Evolutionary conservation across 1,140 invertebrate genomes (phyloP), one percentile per base, ranked within the genome.

Genomic region (Procambarus clarkii): DNA sequence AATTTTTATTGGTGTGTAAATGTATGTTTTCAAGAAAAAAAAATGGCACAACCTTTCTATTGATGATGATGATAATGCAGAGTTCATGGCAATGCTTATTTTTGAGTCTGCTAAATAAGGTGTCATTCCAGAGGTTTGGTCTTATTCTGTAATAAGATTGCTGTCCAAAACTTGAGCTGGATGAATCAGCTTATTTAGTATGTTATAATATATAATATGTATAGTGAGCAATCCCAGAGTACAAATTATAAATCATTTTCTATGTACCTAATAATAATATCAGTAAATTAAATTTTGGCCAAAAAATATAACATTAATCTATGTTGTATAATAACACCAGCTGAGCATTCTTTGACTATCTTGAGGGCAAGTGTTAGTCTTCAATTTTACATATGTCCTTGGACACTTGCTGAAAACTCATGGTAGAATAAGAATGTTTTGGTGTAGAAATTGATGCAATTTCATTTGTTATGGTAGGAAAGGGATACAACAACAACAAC

Each of bases 391-490:
- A 24, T 81, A 76, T 89, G 46, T 89, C 64, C 50, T 76, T 89
- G 87, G 64, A 82, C 87, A 89, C 64, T 89, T 89, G 60, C 80
- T 83, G 46, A 50, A 87, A 69, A 89, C 78, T 83, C 79, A 76
- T 60, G 64, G 58, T 83, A 83, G 79, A 89, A 89, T 81, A 89
- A 74, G 87, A 89, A 81, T 89, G 81, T 89, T 34, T 78, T 79
- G 77, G 77, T 91, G 77, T 91, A 85, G 89, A 85, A 85, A 91
- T 91, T 85, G 83, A 91, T 91, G 82, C 89, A 85, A 91, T 91
- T 91, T 85, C 89, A 85, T 44, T 91, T 13, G 80, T 91, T 85
- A 80, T 78, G 83, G 48, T 76, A 81, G 80, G 79, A 89, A 82
- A 48, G 48, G 83, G 74, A 83, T 85, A 85, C 82, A 85, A 91